phyloP scores from a whole-genome alignment of 2,888 invertebrate genomes.

The Euplexia lucipara region DNA sequence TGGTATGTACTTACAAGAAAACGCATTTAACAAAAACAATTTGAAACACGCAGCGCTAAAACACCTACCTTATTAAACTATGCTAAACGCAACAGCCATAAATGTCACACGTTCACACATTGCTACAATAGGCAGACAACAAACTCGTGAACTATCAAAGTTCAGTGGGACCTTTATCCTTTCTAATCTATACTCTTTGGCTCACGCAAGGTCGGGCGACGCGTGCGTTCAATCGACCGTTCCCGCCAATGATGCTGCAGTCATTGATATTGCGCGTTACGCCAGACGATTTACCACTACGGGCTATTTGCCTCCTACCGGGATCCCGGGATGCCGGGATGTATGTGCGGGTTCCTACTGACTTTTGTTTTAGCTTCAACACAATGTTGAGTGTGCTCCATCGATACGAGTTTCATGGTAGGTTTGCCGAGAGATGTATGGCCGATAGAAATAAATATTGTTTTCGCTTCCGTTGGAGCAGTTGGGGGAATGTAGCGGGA shows the following conservation, averaged over 20 bases:
- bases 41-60: constrained; percentile 4
- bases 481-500: background rate
- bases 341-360: constrained; percentile 65
- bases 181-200: constrained; percentile 65
- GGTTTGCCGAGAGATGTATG: constrained; percentile 63
- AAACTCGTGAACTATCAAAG: constrained; percentile 52
- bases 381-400: constrained; percentile 61
- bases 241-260: constrained; percentile 81
- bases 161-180: constrained; percentile 54
- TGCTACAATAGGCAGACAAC: constrained; percentile 48
- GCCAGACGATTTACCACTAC: constrained; percentile 88
- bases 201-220: constrained; percentile 67
- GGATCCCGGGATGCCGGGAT: constrained; percentile 75
- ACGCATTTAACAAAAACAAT: background rate
- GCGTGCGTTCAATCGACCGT: constrained; percentile 82
- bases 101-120: constrained; percentile 51
- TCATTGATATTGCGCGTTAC: constrained; percentile 85
- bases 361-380: constrained; percentile 74
- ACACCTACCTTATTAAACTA: constrained; percentile 35
- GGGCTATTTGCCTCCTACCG: constrained; percentile 86
- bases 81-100: constrained; percentile 28
- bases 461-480: constrained; percentile 45
- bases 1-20: too few species aligned
- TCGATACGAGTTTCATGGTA: constrained; percentile 71
- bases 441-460: constrained; percentile 61